Evolutionary conservation across 2,113 vertebrate genomes (phyloP).

Genomic region (Megaceryle torquata): DNA sequence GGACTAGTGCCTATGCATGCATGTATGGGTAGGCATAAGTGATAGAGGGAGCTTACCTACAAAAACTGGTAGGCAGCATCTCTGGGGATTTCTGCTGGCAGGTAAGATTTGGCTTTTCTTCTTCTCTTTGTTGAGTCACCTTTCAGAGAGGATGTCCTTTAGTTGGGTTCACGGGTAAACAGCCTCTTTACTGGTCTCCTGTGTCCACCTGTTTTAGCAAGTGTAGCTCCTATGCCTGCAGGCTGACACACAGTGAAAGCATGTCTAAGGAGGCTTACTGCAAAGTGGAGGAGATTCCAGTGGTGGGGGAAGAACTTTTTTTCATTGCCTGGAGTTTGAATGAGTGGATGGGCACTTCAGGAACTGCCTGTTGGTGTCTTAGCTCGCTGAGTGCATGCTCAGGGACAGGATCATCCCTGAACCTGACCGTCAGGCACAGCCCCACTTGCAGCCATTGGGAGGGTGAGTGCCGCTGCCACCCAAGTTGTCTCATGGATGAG

Average conservation of each 20-base stretch:
- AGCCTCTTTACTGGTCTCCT: neutral
- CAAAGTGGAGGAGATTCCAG: neutral
- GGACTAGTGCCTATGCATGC: neutral
- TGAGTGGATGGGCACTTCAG: neutral
- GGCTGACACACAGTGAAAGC: neutral
- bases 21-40: neutral
- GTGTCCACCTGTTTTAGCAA: neutral
- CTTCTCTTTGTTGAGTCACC: neutral
- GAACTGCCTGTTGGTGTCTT: neutral
- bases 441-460: neutral
- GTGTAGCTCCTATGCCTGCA: neutral
- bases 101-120: constrained; percentile 53
- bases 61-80: neutral
- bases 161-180: neutral
- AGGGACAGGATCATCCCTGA: neutral
- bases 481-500: neutral
- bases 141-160: neutral
- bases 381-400: neutral
- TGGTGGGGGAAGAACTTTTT: neutral
- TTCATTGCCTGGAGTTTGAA: neutral
- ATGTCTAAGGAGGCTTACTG: constrained; percentile 25
- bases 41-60: neutral
- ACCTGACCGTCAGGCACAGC: neutral
- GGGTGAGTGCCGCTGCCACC: neutral
- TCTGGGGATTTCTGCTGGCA: constrained; percentile 22